phyloP scores from a whole-genome alignment of 2,113 vertebrate species.

The Alligator sinensis region DNA sequence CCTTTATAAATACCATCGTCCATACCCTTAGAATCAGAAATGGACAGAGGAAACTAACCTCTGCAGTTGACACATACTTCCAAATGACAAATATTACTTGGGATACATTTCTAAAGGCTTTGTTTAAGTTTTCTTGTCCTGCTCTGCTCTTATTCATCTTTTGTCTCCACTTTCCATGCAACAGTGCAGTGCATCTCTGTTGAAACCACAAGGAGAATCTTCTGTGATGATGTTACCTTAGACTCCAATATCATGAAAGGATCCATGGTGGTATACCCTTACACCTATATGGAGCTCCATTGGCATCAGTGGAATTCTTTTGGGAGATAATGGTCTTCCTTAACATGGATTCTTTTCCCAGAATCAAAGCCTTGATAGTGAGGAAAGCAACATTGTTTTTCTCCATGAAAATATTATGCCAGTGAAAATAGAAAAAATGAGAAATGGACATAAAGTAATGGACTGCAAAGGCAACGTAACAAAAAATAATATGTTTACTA shows the following conservation, averaged over 20 bases:
- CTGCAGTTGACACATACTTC: background rate
- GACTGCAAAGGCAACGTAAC: background rate
- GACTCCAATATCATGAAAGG: background rate
- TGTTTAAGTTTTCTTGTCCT: background rate
- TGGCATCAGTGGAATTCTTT: background rate
- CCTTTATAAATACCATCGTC: no score
- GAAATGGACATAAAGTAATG: background rate
- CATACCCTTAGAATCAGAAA: background rate
- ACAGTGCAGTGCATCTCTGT: background rate
- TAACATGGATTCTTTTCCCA: background rate
- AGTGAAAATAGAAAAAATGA: background rate
- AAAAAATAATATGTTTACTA: background rate
- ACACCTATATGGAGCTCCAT: background rate
- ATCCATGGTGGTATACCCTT: background rate
- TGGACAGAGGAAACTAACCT: background rate
- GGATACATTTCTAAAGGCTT: background rate
- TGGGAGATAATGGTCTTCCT: background rate
- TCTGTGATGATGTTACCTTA: background rate
- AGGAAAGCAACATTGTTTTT: background rate
- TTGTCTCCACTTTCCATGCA: background rate
- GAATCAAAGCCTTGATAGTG: background rate
- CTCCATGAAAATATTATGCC: background rate
- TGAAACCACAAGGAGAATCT: background rate
- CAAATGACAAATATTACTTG: background rate
- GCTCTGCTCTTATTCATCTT: background rate